A percentile compares a stretch with the other conserved stretches of the same genome.
Evolutionary conservation across 2,888 invertebrate genomes (phyloP).

Genomic region (Drosophila acutilabella): DNA sequence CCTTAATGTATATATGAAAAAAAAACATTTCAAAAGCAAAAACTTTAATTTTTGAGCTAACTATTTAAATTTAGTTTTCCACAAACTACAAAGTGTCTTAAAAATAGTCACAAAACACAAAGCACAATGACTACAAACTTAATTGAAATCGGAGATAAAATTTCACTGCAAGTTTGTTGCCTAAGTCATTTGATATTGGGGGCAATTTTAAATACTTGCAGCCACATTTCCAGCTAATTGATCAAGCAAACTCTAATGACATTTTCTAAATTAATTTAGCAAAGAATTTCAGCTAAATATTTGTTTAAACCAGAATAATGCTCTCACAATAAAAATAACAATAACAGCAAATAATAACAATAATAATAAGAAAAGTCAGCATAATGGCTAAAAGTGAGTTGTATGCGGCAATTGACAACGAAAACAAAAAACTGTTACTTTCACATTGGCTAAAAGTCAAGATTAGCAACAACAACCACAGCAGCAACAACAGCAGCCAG

Average conservation of each 20-base stretch:
- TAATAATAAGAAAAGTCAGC: constrained; percentile 29
- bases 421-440: constrained; percentile 69
- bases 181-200: constrained; percentile 27
- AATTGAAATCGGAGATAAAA: not conserved
- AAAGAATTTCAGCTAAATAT: constrained; percentile 13
- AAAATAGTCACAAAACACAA: not conserved
- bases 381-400: constrained; percentile 25
- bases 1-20: too few species aligned
- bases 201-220: not conserved
- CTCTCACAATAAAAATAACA: constrained; percentile 9
- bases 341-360: constrained; percentile 19
- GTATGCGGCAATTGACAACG: constrained; percentile 23
- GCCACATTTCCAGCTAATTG: constrained; percentile 5
- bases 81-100: too few species aligned
- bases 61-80: too few species aligned
- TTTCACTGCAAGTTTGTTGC: constrained; percentile 24
- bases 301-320: constrained; percentile 1
- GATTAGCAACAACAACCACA: constrained; percentile 53
- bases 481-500: constrained; percentile 36
- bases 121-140: not conserved
- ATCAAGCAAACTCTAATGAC: not conserved
- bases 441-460: constrained; percentile 64
- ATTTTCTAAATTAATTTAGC: constrained; percentile 5
- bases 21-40: too few species aligned
- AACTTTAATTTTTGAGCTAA: too few species aligned